Evolutionary conservation across 2,888 invertebrate species (phyloP), one percentile per base, ranked within the genome.

Genomic region (Griposia aprilina): DNA sequence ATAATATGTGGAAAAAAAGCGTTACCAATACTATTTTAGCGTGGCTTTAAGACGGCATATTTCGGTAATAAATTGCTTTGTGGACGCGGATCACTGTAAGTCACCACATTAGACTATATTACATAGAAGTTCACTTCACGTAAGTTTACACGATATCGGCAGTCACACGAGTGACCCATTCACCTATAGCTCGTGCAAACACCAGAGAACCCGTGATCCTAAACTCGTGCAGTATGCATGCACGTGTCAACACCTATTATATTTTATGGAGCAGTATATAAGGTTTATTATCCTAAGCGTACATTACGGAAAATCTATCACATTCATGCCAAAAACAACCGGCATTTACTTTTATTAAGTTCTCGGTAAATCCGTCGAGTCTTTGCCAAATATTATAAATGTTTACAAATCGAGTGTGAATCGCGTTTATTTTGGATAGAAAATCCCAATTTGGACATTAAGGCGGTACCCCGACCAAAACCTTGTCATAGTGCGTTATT

Each of bases 371-470:
- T 11, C 30, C 36, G 30, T 50, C 15, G 60, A 55, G 41, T 26
- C 65, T 30, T 81, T 82, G 81, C 81, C 78, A 78, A 82, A 69
- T 59, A 62, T 73, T 48, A 60, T 26, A 55, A 73, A 63, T 11
- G 41, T 13, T 70, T 60, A n/a, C n/a, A 50, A 74, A 69, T 65
- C 13, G 15, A 67, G 20, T 15, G 30, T n/a, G 55, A 17, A 26
- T 45, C 15, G 36, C 13, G 2, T 62, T 74, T 74, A 52, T 73
- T 73, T 82, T 70, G 26, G 26, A 63, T 17, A 52, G 76, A 80
- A 82, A 80, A 73, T 70, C 36, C n/a, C 52, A 23, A 63, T 23
- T 68, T n/a, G 10, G 6, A 69, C 11, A 20, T 55, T 17, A n/a
- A n/a, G n/a, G n/a, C n/a, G n/a, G n/a, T n/a, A n/a, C n/a, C n/a